Evolutionary conservation across 2,113 vertebrate genomes (phyloP).

Genomic region (Pedetes capensis): DNA sequence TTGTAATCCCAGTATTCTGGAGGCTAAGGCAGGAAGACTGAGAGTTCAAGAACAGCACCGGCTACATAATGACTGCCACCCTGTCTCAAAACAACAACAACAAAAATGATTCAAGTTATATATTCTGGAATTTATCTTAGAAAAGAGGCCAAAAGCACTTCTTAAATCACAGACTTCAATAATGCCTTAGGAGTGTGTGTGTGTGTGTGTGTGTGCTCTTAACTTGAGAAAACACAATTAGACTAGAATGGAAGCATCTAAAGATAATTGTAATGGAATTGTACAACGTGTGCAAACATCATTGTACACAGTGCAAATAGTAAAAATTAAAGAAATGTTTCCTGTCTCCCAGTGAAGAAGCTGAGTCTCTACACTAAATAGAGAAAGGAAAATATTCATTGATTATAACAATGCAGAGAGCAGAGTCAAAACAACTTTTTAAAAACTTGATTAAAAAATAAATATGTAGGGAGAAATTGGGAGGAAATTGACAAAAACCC

Average conservation of each 20-base stretch:
- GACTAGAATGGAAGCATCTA: slow-evolving; percentile 42
- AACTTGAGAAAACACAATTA: background rate
- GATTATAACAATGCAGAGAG: background rate
- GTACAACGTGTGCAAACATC: background rate
- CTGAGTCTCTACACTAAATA: background rate
- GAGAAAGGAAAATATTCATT: background rate
- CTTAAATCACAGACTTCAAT: slow-evolving; percentile 14
- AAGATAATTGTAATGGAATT: slow-evolving; percentile 49
- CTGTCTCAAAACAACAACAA: background rate
- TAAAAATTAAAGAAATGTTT: background rate
- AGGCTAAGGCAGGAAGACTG: background rate
- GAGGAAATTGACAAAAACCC: too few species aligned
- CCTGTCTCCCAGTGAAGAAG: background rate
- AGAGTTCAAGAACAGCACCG: background rate
- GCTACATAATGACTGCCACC: too few species aligned
- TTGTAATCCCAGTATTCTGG: background rate
- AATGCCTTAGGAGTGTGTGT: background rate
- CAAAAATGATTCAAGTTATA: background rate
- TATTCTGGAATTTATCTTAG: slow-evolving; percentile 63
- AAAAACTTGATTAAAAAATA: background rate
- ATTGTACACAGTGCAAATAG: background rate
- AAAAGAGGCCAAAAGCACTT: slow-evolving; percentile 60
- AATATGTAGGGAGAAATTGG: too few species aligned
- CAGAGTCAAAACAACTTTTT: background rate
- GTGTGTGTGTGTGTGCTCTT: background rate